Evolutionary conservation across 1,140 invertebrate species (phyloP).

Genomic region (Caerostris extrusa): DNA sequence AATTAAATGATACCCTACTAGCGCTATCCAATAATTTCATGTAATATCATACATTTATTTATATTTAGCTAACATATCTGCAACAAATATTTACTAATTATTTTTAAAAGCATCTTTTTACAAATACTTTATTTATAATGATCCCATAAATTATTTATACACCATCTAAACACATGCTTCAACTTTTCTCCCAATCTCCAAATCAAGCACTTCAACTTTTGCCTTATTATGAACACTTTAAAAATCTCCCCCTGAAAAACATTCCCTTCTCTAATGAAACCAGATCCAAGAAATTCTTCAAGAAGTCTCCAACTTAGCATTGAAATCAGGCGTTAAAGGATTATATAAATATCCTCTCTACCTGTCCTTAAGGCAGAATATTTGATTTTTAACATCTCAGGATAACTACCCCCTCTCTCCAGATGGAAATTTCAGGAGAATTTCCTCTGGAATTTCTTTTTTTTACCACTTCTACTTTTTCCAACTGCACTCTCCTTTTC

Average conservation of each 20-base stretch:
- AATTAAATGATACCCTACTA: no score
- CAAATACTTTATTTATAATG: no score
- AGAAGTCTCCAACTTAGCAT: not conserved
- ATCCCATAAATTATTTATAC: no score
- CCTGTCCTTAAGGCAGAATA: not conserved
- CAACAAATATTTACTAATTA: no score
- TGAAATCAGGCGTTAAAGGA: not conserved
- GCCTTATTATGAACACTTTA: not conserved
- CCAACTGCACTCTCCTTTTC: not conserved
- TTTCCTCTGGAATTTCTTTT: not conserved
- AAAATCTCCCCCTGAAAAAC: not conserved
- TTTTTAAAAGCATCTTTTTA: no score
- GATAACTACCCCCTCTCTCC: not conserved
- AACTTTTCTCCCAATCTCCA: no score
- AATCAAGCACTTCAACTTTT: no score
- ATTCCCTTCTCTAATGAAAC: not conserved
- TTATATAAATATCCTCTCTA: conserved; percentile 1
- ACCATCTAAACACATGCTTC: no score
- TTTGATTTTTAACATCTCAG: conserved; percentile 1
- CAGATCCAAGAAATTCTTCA: not conserved
- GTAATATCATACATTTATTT: no score
- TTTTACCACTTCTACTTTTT: not conserved
- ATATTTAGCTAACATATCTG: no score
- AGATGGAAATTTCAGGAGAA: not conserved
- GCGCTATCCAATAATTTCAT: no score